phyloP scores from a whole-genome alignment of 2,797 vertebrate genomes.

The Arrhamphus sclerolepis region DNA sequence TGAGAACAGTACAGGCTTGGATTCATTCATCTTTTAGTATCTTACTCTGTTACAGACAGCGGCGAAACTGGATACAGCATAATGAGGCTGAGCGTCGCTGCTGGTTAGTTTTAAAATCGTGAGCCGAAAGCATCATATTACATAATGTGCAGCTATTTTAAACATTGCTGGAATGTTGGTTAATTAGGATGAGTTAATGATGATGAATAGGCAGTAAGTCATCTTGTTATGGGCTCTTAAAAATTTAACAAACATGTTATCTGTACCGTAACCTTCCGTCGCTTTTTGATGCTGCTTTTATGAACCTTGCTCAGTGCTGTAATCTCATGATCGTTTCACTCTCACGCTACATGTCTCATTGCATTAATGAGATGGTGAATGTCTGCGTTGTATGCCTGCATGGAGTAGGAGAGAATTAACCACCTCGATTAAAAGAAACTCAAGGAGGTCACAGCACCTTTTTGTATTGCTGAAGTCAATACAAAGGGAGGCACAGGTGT shows the following conservation, averaged over 20 bases:
- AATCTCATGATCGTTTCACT: slow-evolving; percentile 37
- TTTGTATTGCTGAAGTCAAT: neutral
- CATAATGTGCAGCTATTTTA: too few species aligned
- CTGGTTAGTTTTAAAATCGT: slow-evolving; percentile 3
- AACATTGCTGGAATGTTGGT: neutral
- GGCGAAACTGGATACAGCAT: slow-evolving; percentile 42
- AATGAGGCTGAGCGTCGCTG: slow-evolving; percentile 17
- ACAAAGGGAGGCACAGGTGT: slow-evolving; percentile 30
- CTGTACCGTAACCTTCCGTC: neutral
- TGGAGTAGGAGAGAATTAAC: slow-evolving; percentile 41
- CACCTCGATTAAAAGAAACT: slow-evolving; percentile 50
- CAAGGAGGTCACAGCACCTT: slow-evolving; percentile 30
- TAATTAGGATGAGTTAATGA: neutral
- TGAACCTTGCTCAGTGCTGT: slow-evolving; percentile 23
- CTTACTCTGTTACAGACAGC: slow-evolving; percentile 56
- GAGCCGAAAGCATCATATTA: neutral
- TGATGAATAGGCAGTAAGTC: too few species aligned
- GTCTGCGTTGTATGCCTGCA: slow-evolving; percentile 35
- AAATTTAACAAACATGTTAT: slow-evolving; percentile 12
- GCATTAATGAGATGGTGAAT: slow-evolving; percentile 50
- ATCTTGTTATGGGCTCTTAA: neutral
- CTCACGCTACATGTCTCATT: slow-evolving; percentile 26
- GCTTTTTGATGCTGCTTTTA: slow-evolving; percentile 26
- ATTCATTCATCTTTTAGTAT: slow-evolving; percentile 75
- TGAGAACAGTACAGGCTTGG: slow-evolving; percentile 10